Evolutionary conservation across 2,888 invertebrate species (phyloP), one percentile per base, ranked within the genome.

Genomic region (Drosophila pegasa): DNA sequence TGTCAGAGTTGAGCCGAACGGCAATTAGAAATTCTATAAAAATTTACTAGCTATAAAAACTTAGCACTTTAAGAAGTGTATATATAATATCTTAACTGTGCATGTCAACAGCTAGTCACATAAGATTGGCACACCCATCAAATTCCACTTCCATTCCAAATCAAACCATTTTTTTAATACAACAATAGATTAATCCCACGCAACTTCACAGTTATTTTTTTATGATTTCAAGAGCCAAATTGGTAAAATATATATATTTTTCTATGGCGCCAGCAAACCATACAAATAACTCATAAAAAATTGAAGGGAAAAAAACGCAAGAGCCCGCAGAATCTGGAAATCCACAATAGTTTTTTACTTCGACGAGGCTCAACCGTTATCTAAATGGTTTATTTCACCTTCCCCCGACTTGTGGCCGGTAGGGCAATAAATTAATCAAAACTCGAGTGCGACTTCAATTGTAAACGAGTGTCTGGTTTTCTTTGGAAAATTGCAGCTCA

Each of bases 371-470:
- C 63, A 41, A 80, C 75, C 83, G 86, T 79, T 86, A 77, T 54
- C 50, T 64, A 60, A 38, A 48, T 67, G 38, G 38, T 59, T 70
- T 50, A 56, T 45, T 38, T 72, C 43, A 45, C 54, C 56, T 61
- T 59, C 40, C 14, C 35, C 50, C 40, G 35, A 10, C 22, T 52
- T 40, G 52, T 54, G 47, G 56, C 40, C 52, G 38, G 55, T 40
- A 57, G 59, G 60, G 69, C 60, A 80, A 88, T 84, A 84, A 88
- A 88, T 84, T 78, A 83, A 88, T 88, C 87, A 88, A 88, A 87
- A 69, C 69, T 66, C 69, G 71, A 75, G 66, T 68, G 57, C 63
- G 65, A 67, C 55, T 51, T 18, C 43, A 60, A 40, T 72, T 82
- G 75, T 72, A 51, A 51, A 50, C 38, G 51, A 57, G 52, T 47